Conservation (phyloP, 2,888 invertebrate species). For the Drosophila cognata region DNA sequence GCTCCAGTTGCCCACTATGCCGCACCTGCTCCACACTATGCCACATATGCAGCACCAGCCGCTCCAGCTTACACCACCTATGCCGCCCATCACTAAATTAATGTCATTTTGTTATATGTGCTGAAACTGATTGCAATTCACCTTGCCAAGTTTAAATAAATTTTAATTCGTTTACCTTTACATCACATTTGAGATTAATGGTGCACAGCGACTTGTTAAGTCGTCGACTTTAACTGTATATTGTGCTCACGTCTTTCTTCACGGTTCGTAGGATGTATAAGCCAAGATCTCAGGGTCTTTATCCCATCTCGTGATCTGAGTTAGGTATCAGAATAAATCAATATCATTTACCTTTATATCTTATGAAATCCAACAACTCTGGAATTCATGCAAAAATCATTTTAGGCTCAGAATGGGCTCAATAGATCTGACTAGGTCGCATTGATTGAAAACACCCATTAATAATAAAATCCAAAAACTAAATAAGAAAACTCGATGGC, state of each 20-base stretch:
- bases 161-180: conserved; percentile 19
- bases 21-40: conserved; percentile 52
- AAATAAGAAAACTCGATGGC: background rate
- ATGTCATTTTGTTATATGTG: conserved; percentile 51
- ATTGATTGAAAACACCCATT: background rate
- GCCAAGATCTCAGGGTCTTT: background rate
- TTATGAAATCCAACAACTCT: background rate
- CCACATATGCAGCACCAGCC: conserved; percentile 47
- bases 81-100: conserved; percentile 59
- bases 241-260: background rate
- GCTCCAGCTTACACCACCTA: conserved; percentile 44
- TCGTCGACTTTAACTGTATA: background rate
- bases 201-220: background rate
- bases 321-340: background rate
- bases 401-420: background rate
- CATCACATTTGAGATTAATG: background rate
- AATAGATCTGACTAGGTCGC: background rate
- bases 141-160: conserved; percentile 53
- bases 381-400: background rate
- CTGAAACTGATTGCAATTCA: conserved; percentile 43
- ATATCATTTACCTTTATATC: background rate
- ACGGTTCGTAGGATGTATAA: background rate
- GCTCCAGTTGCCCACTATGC: conserved; percentile 38
- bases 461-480: background rate
- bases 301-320: background rate